Evolutionary conservation across 2,888 invertebrate species (phyloP), one percentile per base, ranked within the genome.

Genomic region (Ypsolopha scabrella): DNA sequence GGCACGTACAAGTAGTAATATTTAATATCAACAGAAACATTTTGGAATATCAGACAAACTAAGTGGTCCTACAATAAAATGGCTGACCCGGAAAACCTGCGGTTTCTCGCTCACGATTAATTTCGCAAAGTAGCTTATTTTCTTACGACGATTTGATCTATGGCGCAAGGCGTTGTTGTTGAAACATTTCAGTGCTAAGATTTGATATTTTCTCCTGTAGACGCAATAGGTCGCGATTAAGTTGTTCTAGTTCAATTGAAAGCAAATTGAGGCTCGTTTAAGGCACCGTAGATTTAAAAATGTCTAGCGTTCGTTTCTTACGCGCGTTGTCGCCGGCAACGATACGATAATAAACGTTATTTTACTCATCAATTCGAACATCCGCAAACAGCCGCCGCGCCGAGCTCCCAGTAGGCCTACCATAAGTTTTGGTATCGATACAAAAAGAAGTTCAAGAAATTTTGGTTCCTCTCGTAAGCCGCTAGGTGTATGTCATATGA

Each of bases 81-180:
- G 65, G 60, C 60, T 57, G 73, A 70, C 68, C 70, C 75, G 72
- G 75, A 75, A 76, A 74, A 73, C 66, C 69, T 75, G 80, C 64
- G 79, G 80, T 75, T 76, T 68, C 60, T 61, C 58, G 68, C 75
- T 75, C 82, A 82, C 82, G 82, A 76, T 67, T 58, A 68, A 67
- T 85, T 82, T 80, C 81, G 82, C 59, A 81, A 85, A 79, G 58
- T 63, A 54, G 57, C 62, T 68, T 71, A 69, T 69, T 73, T 68
- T 70, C 68, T 75, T 68, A 65, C 71, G 66, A 63, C 62, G 62
- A 63, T 63, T 59, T 57, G 60, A 64, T 63, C 62, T 59, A 58
- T 80, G 77, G 70, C 64, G 80, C 67, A 80, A 85, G 65, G 59
- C 55, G 53, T 64, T 63, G 55, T 53, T 64, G 63, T 67, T 64